Evolutionary conservation across 2,113 vertebrate genomes (phyloP).

Genomic region (Chauna torquata): DNA sequence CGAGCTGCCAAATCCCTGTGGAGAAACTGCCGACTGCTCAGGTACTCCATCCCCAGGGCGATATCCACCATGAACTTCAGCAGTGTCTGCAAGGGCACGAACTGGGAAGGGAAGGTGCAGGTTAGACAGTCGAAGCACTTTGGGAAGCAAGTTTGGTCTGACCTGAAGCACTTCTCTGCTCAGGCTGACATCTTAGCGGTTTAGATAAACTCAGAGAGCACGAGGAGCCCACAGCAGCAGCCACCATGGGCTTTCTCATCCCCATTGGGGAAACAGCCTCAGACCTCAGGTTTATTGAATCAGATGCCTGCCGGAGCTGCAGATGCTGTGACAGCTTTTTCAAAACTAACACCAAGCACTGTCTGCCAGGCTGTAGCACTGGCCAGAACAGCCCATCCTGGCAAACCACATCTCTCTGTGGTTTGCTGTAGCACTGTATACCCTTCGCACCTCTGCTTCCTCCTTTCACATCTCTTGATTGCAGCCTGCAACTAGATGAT

Average conservation of each 20-base stretch:
- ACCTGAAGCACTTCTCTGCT: background rate
- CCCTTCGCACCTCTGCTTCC: background rate
- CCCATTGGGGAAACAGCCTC: background rate
- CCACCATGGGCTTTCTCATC: background rate
- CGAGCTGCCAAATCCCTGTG: constrained; percentile 95
- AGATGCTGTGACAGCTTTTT: background rate
- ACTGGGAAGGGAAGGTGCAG: constrained; percentile 66
- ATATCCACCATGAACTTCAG: constrained; percentile 97
- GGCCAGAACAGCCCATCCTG: background rate
- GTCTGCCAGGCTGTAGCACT: background rate
- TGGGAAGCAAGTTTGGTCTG: background rate
- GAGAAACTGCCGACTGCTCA: constrained; percentile 91
- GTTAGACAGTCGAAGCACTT: background rate
- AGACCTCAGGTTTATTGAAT: background rate
- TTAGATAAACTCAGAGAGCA: background rate
- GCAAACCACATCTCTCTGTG: background rate
- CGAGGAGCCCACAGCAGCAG: background rate
- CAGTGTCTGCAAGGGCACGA: constrained; percentile 87
- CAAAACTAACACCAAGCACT: background rate
- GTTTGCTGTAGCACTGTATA: background rate
- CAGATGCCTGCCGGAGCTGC: background rate
- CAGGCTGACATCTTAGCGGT: background rate
- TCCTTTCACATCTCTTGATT: background rate
- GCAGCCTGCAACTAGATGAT: background rate
- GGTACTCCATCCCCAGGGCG: constrained; percentile 95